Percentiles rank a stretch among this genome's conserved stretches.
Evolutionary conservation across 1,140 invertebrate genomes (phyloP).

Genomic region (Cydia pomonella): DNA sequence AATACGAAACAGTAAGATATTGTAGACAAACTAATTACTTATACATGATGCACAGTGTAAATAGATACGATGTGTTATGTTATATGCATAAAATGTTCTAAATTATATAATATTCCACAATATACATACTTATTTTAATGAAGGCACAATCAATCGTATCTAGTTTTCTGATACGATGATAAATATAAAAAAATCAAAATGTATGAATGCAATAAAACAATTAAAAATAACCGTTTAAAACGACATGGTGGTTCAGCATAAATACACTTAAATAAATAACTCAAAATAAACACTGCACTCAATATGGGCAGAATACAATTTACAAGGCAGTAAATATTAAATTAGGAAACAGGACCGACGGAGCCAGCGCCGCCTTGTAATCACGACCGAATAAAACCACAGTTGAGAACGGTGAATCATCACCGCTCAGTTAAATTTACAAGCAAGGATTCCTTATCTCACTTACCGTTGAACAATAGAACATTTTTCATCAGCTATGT

Average conservation of each 20-base stretch:
- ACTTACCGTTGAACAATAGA: constrained; percentile 58
- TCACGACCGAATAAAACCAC: constrained; percentile 49
- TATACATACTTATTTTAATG: too few species aligned
- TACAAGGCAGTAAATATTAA: constrained; percentile 65
- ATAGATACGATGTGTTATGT: too few species aligned
- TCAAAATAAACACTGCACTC: constrained; percentile 25
- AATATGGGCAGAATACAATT: constrained; percentile 60
- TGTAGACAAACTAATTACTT: too few species aligned
- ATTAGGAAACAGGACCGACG: constrained; percentile 60
- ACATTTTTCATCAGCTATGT: constrained; percentile 53
- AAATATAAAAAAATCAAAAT: neutral
- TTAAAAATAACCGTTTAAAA: constrained; percentile 44
- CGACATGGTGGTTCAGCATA: neutral
- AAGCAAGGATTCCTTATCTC: constrained; percentile 59
- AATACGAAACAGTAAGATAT: too few species aligned
- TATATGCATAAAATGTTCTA: too few species aligned
- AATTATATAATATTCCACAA: too few species aligned
- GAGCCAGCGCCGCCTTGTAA: constrained; percentile 48
- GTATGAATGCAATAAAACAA: constrained; percentile 48
- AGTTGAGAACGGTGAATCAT: constrained; percentile 56
- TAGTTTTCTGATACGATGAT: neutral
- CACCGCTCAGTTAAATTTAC: constrained; percentile 59
- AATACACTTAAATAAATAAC: neutral
- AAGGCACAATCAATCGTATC: too few species aligned
- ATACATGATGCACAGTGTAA: too few species aligned